Percentiles rank a stretch among this genome's conserved stretches.
Conservation (phyloP, 2,888 invertebrate genomes). For the Clanis bilineata region DNA sequence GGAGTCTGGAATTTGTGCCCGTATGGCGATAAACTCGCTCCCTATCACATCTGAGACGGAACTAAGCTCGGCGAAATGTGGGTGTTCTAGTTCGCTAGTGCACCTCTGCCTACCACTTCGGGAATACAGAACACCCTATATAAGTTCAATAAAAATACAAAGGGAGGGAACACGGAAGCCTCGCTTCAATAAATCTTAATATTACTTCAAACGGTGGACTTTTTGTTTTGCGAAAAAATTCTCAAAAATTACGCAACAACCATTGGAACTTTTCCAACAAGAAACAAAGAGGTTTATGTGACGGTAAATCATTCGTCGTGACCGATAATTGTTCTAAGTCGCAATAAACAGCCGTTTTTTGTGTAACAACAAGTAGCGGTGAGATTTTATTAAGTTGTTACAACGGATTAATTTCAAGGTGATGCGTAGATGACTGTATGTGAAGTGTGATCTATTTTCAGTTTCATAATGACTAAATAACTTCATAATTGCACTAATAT, state of each 20-base stretch:
- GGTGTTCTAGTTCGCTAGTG: too few relatives aligned
- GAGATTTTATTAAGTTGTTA: neutral
- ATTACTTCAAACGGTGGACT: conserved; percentile 14
- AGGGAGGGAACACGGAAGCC: neutral
- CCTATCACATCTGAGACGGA: too few relatives aligned
- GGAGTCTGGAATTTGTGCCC: too few relatives aligned
- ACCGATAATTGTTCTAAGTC: conserved; percentile 35
- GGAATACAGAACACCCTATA: neutral
- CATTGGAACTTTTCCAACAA: conserved; percentile 48
- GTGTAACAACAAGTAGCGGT: neutral
- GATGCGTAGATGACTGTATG: neutral
- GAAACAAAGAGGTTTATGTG: conserved; percentile 47
- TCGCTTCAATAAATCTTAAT: neutral
- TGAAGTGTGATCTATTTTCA: neutral
- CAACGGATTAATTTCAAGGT: neutral
- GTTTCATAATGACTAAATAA: neutral
- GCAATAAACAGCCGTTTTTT: conserved; percentile 8
- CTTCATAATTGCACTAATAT: neutral
- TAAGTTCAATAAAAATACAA: neutral
- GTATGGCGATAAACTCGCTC: too few relatives aligned
- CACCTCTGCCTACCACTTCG: too few relatives aligned
- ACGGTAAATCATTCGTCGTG: conserved; percentile 45
- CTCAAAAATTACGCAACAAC: conserved; percentile 38
- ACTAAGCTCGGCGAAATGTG: too few relatives aligned
- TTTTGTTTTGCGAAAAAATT: conserved; percentile 27